Percentiles rank a stretch among this genome's conserved stretches.
Evolutionary conservation across 2,113 vertebrate species (phyloP).

Genomic region (Hypocryptadius cinnamomeus): DNA sequence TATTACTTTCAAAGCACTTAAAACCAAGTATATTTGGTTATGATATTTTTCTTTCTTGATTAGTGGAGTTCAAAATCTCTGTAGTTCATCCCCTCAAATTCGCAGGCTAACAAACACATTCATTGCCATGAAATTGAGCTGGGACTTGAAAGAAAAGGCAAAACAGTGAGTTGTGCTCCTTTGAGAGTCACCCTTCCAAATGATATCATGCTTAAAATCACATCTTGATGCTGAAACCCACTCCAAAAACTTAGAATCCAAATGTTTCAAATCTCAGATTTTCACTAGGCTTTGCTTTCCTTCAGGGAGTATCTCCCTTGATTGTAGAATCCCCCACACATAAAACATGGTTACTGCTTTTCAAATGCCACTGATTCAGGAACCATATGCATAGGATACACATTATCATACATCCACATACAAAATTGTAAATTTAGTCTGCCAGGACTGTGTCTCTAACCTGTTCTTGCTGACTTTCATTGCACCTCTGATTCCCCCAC

Average conservation of each 20-base stretch:
- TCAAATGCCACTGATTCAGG: background rate
- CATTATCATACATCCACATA: background rate
- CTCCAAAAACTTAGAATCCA: background rate
- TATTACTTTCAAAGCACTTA: background rate
- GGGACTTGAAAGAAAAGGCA: background rate
- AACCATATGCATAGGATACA: background rate
- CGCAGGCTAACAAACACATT: background rate
- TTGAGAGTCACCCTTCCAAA: background rate
- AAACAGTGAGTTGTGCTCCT: background rate
- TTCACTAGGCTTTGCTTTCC: background rate
- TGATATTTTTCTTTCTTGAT: background rate
- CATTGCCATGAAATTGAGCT: background rate
- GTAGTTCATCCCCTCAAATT: background rate
- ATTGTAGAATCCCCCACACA: background rate
- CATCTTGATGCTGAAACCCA: background rate
- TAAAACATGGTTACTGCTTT: background rate
- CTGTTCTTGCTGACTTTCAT: background rate
- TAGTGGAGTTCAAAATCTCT: background rate
- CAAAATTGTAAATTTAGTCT: background rate
- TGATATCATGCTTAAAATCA: background rate
- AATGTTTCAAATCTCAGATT: background rate
- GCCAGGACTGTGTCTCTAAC: background rate
- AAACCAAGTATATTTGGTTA: background rate
- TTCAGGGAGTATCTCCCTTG: background rate
- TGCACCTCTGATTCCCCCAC: background rate